phyloP scores from a whole-genome alignment of 2,888 invertebrate species.

The Latrodectus hesperus region DNA sequence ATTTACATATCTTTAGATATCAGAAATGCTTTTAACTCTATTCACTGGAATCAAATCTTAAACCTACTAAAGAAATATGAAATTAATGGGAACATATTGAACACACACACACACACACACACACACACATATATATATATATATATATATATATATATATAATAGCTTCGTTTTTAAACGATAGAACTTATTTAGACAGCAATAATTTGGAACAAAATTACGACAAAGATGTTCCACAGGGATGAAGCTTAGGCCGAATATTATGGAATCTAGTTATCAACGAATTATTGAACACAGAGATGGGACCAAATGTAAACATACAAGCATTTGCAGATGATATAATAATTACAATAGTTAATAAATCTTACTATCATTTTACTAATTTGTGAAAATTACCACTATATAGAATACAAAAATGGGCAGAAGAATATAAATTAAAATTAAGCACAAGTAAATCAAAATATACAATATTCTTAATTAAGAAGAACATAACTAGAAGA shows the following conservation, averaged over 20 bases:
- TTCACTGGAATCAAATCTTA: neutral
- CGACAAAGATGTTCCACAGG: neutral
- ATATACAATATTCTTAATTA: too few species aligned
- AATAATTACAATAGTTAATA: neutral
- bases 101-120: too few species aligned
- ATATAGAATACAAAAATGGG: neutral
- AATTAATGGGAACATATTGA: too few species aligned
- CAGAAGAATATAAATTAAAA: neutral
- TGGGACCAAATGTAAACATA: neutral
- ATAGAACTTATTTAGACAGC: too few species aligned
- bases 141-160: too few species aligned
- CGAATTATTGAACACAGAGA: neutral
- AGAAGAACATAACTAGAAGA: too few species aligned
- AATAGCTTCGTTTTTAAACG: too few species aligned
- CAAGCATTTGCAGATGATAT: neutral
- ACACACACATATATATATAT: too few species aligned
- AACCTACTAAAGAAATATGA: neutral
- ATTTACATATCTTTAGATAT: neutral
- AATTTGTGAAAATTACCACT: too few species aligned
- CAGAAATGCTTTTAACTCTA: neutral
- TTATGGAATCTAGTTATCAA: neutral
- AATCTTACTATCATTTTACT: too few species aligned
- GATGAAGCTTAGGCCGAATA: neutral
- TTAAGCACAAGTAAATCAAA: too few species aligned
- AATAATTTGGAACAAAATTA: neutral